Percentiles rank a stretch among this genome's conserved stretches.
phyloP scores from a whole-genome alignment of 2,797 vertebrate species.

The Liparis tanakae region DNA sequence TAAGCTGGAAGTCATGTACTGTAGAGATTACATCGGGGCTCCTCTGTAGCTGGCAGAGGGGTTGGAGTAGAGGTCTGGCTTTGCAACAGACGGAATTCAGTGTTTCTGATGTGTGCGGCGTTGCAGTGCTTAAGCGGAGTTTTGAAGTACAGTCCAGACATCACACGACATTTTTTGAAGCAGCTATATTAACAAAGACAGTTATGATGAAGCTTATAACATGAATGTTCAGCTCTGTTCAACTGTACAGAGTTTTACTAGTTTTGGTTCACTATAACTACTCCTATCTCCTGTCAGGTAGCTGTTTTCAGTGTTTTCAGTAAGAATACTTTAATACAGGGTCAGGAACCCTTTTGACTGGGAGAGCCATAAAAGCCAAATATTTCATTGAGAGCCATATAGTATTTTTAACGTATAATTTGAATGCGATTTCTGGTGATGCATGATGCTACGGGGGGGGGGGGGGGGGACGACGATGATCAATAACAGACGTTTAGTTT shows the following conservation, averaged over 20 bases:
- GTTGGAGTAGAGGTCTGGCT: slow-evolving; percentile 30
- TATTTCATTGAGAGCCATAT: too few species aligned
- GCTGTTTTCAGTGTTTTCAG: background rate
- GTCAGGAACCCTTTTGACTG: too few species aligned
- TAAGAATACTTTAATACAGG: background rate
- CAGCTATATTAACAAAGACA: background rate
- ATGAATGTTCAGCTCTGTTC: background rate
- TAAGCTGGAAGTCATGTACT: slow-evolving; percentile 47
- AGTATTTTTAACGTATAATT: too few species aligned
- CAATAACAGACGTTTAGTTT: too few species aligned
- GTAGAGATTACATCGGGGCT: slow-evolving; percentile 17
- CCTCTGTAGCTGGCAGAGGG: slow-evolving; percentile 21
- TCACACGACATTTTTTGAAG: background rate
- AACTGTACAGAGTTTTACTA: background rate
- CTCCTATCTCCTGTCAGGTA: background rate
- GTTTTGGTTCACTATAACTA: background rate
- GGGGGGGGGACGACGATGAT: too few species aligned
- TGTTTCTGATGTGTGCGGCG: slow-evolving; percentile 37
- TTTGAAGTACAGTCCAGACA: background rate
- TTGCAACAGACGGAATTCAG: slow-evolving; percentile 40
- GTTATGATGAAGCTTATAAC: background rate
- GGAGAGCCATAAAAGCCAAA: too few species aligned
- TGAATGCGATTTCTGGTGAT: too few species aligned
- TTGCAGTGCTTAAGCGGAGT: slow-evolving; percentile 16
- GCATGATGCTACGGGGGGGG: too few species aligned